phyloP scores from a whole-genome alignment of 2,888 invertebrate species.

The Aplocera efformata region DNA sequence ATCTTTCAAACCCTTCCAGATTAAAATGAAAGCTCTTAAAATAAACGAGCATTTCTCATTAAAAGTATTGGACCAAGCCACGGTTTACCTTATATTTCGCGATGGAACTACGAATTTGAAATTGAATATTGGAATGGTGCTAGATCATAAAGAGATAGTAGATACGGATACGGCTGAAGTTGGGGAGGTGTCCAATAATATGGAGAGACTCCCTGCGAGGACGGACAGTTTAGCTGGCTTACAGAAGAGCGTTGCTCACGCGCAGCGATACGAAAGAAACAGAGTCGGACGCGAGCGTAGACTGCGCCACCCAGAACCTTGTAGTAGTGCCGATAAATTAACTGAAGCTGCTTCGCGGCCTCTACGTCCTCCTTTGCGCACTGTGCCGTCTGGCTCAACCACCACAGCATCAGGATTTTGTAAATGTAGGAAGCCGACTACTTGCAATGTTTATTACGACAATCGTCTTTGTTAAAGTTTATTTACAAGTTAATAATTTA shows the following conservation, averaged over 20 bases:
- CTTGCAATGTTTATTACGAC: constrained; percentile 50
- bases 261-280: constrained; percentile 48
- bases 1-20: constrained; percentile 67
- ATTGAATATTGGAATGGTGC: constrained; percentile 70
- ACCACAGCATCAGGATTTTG: constrained; percentile 25
- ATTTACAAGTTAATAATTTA: too few species aligned
- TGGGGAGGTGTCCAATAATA: constrained; percentile 46
- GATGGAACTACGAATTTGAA: constrained; percentile 64
- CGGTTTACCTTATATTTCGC: constrained; percentile 59
- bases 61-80: constrained; percentile 64
- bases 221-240: constrained; percentile 61
- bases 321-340: constrained; percentile 50
- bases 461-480: constrained; percentile 44
- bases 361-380: constrained; percentile 38
- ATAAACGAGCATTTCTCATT: constrained; percentile 70
- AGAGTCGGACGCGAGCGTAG: constrained; percentile 49
- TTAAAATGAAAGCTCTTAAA: constrained; percentile 70
- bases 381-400: constrained; percentile 23
- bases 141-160: constrained; percentile 74
- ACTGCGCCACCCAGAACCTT: constrained; percentile 37
- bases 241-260: constrained; percentile 52
- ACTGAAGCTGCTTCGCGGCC: constrained; percentile 46
- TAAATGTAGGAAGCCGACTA: constrained; percentile 44
- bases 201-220: constrained; percentile 49
- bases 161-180: constrained; percentile 64